Conservation (phyloP, 2,113 vertebrate species). For the Capreolus pygargus region DNA sequence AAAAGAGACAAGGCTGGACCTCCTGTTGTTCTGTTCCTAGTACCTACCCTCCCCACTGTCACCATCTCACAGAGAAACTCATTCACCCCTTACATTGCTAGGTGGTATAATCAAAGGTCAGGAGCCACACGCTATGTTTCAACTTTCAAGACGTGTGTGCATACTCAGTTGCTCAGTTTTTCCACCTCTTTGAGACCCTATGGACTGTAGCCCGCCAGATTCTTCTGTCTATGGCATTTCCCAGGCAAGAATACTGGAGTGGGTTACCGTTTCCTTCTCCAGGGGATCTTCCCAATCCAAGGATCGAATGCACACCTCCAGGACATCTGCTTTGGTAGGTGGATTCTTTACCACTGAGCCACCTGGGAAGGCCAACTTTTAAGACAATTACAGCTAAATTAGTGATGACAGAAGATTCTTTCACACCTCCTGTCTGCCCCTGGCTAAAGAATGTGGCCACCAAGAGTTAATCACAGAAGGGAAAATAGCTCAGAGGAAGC, state of each 20-base stretch:
- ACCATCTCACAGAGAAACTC: neutral
- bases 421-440: neutral
- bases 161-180: neutral
- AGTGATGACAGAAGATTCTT: neutral
- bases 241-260: neutral
- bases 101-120: neutral
- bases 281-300: neutral
- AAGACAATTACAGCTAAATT: neutral
- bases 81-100: neutral
- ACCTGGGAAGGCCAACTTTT: neutral
- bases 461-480: neutral
- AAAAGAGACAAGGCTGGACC: neutral
- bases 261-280: neutral
- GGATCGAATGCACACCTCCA: neutral
- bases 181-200: neutral
- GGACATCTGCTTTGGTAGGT: neutral
- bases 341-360: neutral
- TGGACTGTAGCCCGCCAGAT: neutral
- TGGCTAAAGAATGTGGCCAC: neutral
- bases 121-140: neutral
- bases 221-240: neutral
- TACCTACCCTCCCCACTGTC: too few relatives aligned
- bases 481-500: neutral
- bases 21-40: neutral
- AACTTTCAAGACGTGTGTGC: neutral